phyloP scores from a whole-genome alignment of 2,113 vertebrate species.

The Sinocyclocheilus maitianheensis region DNA sequence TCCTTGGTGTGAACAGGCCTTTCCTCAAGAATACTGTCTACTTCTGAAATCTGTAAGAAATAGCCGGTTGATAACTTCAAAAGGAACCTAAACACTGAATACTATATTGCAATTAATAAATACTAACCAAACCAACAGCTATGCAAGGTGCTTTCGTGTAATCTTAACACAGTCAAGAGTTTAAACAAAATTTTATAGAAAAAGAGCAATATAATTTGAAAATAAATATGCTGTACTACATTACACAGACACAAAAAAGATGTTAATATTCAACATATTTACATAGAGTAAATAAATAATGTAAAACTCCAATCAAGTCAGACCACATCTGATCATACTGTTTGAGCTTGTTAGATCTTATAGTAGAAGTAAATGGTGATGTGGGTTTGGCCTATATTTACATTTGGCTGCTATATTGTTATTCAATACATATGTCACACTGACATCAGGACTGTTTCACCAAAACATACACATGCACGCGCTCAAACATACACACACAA shows the following conservation, averaged over 20 bases:
- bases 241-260: constrained; percentile 75
- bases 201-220: constrained; percentile 77
- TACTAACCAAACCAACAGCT: background rate
- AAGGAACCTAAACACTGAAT: too few species aligned
- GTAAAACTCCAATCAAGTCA: constrained; percentile 64
- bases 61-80: too few species aligned
- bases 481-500: constrained; percentile 18
- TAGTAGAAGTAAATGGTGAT: constrained; percentile 37
- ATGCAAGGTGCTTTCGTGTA: background rate
- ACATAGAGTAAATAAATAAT: constrained; percentile 69
- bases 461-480: constrained; percentile 30
- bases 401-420: constrained; percentile 54
- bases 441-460: constrained; percentile 14
- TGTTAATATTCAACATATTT: constrained; percentile 72
- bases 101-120: too few species aligned
- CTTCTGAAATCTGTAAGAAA: too few species aligned
- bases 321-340: constrained; percentile 43
- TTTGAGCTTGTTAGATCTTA: constrained; percentile 23
- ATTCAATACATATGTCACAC: constrained; percentile 45
- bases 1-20: too few species aligned
- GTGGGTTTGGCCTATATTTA: constrained; percentile 45
- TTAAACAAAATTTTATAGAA: constrained; percentile 77
- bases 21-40: too few species aligned
- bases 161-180: constrained; percentile 61
- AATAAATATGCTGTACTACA: constrained; percentile 83